Conservation (phyloP, 1,140 invertebrate genomes). For the Pachyrhynchus sulphureomaculatus region DNA sequence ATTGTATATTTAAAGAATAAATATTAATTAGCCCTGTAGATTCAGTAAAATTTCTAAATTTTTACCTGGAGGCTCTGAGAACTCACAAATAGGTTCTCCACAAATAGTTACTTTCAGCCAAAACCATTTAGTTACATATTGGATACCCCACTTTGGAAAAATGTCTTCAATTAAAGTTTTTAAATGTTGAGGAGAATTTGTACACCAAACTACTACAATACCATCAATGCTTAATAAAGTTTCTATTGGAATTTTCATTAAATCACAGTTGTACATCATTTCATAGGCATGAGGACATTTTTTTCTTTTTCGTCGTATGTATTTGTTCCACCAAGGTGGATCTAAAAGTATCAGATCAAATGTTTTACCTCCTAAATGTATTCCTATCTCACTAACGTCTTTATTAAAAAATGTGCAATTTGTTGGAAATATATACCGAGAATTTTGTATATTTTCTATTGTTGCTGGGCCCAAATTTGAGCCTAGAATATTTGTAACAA, state of each 20-base stretch:
- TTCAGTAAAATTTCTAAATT: no score
- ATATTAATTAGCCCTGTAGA: no score
- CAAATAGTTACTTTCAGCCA: conserved; percentile 85
- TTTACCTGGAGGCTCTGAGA: conserved; percentile 59
- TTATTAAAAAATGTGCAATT: conserved; percentile 44
- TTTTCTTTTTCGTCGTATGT: conserved; percentile 75
- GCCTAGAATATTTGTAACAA: conserved; percentile 30
- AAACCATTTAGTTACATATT: conserved; percentile 72
- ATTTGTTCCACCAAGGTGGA: conserved; percentile 94
- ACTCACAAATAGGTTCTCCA: conserved; percentile 68
- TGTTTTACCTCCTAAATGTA: conserved; percentile 39
- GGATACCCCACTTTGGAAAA: conserved; percentile 76
- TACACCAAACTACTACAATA: conserved; percentile 82
- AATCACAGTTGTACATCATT: conserved; percentile 74
- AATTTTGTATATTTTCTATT: conserved; percentile 31
- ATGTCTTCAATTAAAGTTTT: conserved; percentile 67
- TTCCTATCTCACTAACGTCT: conserved; percentile 36
- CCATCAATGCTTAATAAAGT: conserved; percentile 60
- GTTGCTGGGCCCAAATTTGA: conserved; percentile 35
- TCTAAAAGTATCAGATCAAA: conserved; percentile 86
- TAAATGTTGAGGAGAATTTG: conserved; percentile 73
- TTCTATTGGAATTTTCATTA: conserved; percentile 67
- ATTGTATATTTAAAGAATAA: no score
- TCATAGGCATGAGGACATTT: conserved; percentile 66
- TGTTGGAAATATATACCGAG: conserved; percentile 43